A percentile compares a stretch with the other conserved stretches of the same genome.
phyloP scores from a whole-genome alignment of 2,888 invertebrate genomes.

The Serripes groenlandicus region DNA sequence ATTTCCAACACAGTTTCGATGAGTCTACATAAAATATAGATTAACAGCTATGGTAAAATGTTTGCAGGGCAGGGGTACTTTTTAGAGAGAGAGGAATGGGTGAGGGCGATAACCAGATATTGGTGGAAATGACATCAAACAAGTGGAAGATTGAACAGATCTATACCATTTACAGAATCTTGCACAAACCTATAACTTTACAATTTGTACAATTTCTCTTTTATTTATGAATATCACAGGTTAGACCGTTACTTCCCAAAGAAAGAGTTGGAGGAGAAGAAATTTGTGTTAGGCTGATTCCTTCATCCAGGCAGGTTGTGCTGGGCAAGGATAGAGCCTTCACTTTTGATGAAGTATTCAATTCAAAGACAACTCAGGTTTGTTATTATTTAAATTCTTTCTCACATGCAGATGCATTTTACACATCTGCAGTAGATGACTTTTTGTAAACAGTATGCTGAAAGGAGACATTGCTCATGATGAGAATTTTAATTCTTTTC shows the following conservation, averaged over 20 bases:
- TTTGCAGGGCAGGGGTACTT: no score
- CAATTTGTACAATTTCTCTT: not conserved
- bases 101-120: not conserved
- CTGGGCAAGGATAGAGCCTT: conserved; percentile 91
- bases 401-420: not conserved
- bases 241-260: conserved; percentile 85
- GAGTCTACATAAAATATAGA: no score
- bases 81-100: not conserved
- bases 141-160: no score
- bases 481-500: not conserved
- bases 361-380: conserved; percentile 90
- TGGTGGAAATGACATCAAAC: no score
- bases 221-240: conserved; percentile 63
- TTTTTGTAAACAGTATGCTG: not conserved
- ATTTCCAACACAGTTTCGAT: no score
- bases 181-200: not conserved
- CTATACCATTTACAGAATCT: no score
- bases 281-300: conserved; percentile 82
- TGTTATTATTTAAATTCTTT: not conserved
- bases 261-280: conserved; percentile 85
- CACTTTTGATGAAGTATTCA: conserved; percentile 94
- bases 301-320: conserved; percentile 88
- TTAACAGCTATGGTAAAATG: no score
- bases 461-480: not conserved
- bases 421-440: not conserved